phyloP scores from a whole-genome alignment of 2,888 invertebrate genomes.

The Dicroscelio sp. region DNA sequence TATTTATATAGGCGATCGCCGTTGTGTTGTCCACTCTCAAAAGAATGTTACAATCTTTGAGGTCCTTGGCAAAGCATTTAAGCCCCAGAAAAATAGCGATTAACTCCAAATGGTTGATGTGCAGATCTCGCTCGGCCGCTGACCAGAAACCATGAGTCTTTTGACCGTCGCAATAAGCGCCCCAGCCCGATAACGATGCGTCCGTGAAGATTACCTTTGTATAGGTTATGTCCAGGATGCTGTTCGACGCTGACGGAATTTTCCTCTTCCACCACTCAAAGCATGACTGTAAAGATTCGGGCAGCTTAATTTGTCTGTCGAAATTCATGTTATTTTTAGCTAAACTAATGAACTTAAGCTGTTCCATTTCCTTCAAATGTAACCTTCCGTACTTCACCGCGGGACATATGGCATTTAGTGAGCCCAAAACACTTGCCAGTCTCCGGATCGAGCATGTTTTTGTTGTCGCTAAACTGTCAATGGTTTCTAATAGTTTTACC shows the following conservation, averaged over 20 bases:
- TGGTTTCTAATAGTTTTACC: not conserved
- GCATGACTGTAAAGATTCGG: not conserved
- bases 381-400: not conserved
- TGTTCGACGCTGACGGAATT: not conserved
- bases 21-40: not conserved
- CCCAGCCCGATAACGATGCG: slow-evolving; percentile 18
- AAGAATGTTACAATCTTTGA: not conserved
- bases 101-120: not conserved
- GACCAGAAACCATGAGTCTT: not conserved
- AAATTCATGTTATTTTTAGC: slow-evolving; percentile 6
- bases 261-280: slow-evolving; percentile 7
- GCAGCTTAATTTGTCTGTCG: not conserved
- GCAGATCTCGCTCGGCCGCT: not conserved
- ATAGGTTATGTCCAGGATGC: not conserved
- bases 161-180: not conserved
- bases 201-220: slow-evolving; percentile 12
- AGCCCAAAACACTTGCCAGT: not conserved
- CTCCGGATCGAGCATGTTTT: not conserved
- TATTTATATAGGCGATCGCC: not conserved
- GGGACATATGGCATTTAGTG: not conserved
- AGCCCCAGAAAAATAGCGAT: not conserved
- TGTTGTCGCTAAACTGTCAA: not conserved
- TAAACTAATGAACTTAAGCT: not conserved
- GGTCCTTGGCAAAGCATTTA: not conserved
- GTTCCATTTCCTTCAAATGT: not conserved